Evolutionary conservation across 2,113 vertebrate species (phyloP), one percentile per base, ranked within the genome.

Genomic region (Tursiops truncatus): DNA sequence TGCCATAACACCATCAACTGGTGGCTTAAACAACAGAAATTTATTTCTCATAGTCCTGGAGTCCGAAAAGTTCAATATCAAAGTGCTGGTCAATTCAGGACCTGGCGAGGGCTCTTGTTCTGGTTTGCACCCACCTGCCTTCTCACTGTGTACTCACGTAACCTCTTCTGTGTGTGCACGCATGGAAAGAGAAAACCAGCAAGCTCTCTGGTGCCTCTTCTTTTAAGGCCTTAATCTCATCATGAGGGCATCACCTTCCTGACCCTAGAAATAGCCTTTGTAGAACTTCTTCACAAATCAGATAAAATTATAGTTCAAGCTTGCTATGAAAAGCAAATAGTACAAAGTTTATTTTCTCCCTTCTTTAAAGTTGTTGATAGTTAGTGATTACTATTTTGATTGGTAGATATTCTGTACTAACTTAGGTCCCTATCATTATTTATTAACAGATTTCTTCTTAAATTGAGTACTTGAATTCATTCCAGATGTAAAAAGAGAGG

Each of bases 371-470:
- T 41, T 68, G 18, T 11, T 87, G 77, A 76, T 83, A 53, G 62
- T 71, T 79, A 58, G 4, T 81, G 68, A 60, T 77, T 60, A 71
- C 50, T 47, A 94, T 89, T 80, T 91, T 83, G 76, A 60, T 70
- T 86, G 73, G 33, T 83, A 96, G 28, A 89, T 76, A 80, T 26
- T 12, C 41, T 92, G 23, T 15, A 76, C 44, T 68, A 79, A 76
- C 11, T 76, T 95, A 92, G 31, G 41, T 33, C 6, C 71, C 80
- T 92, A 56, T 87, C 73, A 73, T 68, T 73, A 67, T 58, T 60
- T 91, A 76, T 95, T 80, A 96, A 36, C 26, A 89, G 8, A 65
- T 41, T 90, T 94, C 28, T 95, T 94, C 44, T 68, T 79, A 33
- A 95, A 70, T 33, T 60, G 20, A 93, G 9, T n/a, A 50, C 8